These are phyloP conservation scores for Oxytorus armatus DNA, from an alignment of 2,888 invertebrate genomes.

Conservation along the genomic window DNA sequence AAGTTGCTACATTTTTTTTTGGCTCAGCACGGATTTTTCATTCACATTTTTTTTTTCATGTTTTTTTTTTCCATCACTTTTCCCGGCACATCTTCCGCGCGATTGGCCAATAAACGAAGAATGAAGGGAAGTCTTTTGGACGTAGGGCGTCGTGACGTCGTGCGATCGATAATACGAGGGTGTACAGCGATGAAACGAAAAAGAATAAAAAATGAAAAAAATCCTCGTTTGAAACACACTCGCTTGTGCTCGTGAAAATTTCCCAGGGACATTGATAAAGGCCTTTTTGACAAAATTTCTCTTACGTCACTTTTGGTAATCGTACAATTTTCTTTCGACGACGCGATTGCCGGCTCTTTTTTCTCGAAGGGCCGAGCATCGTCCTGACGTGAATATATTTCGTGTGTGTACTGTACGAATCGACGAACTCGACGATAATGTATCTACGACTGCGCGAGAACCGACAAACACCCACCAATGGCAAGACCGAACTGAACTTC, in stretches of 20 bases:
- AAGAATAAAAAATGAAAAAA: slow-evolving; percentile 3
- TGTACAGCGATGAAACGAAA: slow-evolving; percentile 15
- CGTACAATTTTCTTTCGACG: slow-evolving; percentile 62
- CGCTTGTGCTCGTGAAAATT: too few species aligned
- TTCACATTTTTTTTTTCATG: neutral
- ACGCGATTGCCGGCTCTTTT: slow-evolving; percentile 61
- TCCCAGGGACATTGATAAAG: too few species aligned
- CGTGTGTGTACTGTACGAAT: slow-evolving; percentile 20
- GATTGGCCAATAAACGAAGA: slow-evolving; percentile 30
- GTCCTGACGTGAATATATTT: slow-evolving; percentile 34
- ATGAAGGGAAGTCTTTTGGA: slow-evolving; percentile 49
- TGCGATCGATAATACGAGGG: slow-evolving; percentile 59
- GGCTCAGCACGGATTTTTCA: too few species aligned
- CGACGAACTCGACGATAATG: slow-evolving; percentile 31
- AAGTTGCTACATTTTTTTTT: too few species aligned
- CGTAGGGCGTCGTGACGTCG: slow-evolving; percentile 58
- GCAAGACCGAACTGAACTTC: neutral
- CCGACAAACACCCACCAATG: too few species aligned
- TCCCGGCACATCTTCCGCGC: slow-evolving; percentile 33
- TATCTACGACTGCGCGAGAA: slow-evolving; percentile 49
- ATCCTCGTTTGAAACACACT: slow-evolving; percentile 2
- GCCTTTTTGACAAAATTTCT: too few species aligned
- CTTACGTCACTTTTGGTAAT: neutral
- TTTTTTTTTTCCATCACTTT: slow-evolving; percentile 21
- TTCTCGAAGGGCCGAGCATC: slow-evolving; percentile 54